Evolutionary conservation across 2,888 invertebrate genomes (phyloP).

Genomic region (Drosophila falleni): DNA sequence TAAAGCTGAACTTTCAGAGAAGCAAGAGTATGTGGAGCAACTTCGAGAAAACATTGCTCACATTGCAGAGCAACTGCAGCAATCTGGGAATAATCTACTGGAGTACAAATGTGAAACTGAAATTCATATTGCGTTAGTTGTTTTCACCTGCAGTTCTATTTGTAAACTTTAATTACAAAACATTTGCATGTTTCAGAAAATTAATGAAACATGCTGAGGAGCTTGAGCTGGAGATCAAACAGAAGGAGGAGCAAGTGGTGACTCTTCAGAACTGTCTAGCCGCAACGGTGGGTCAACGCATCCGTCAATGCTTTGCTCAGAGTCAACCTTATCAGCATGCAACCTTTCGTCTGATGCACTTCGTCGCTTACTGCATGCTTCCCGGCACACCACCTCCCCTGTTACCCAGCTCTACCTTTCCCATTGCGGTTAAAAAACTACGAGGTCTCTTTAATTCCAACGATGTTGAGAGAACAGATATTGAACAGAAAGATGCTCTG

Average conservation of each 20-base stretch:
- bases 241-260: constrained; percentile 63
- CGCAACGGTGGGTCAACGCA: constrained; percentile 73
- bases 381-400: constrained; percentile 77
- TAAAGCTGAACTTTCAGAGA: constrained; percentile 56
- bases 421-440: constrained; percentile 52
- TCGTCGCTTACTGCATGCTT: constrained; percentile 75
- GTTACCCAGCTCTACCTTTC: constrained; percentile 43
- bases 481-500: background rate
- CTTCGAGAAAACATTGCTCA: constrained; percentile 30
- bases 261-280: constrained; percentile 70
- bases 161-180: background rate
- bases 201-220: constrained; percentile 44
- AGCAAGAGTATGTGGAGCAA: constrained; percentile 22
- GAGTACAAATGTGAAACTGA: constrained; percentile 34
- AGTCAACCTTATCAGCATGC: constrained; percentile 66
- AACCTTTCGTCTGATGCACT: constrained; percentile 77
- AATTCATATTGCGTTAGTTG: constrained; percentile 25
- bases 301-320: constrained; percentile 69
- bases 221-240: constrained; percentile 47
- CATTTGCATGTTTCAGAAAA: constrained; percentile 39
- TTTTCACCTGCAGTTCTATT: too few relatives aligned
- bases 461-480: background rate
- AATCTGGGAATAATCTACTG: constrained; percentile 11
- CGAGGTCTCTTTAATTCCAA: constrained; percentile 35
- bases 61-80: constrained; percentile 29